Base-by-base conservation (phyloP, 2,888 invertebrate genomes). In the Cistogaster globosa region DNA sequence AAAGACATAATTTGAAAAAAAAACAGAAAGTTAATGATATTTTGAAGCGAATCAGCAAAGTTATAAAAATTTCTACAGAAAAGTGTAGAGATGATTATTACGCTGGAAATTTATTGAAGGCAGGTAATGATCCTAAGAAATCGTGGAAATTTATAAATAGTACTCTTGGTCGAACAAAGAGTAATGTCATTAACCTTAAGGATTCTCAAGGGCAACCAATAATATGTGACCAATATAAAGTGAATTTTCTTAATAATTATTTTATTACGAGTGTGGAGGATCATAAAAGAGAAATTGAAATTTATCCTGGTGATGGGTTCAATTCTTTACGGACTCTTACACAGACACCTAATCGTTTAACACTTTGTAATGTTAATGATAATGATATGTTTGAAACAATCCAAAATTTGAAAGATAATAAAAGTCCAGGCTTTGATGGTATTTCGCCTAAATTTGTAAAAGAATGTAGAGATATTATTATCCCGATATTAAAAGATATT, bases 171-270 rank as follows among this genome's bases (percentile, higher is more conserved):
- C 38, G 75, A 22, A 32, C 36, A 55, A 74, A 63, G 45, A 16
- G 45, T 45, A 63, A 53, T 36, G 74, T 4, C 36, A 51, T 4
- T 60, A 18, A 60, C 16, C 16, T 38, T 38, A 38, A 38, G 38
- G 38, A 38, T 38, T 38, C 38, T 38, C 38, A 38, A 38, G 38
- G 38, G 7, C 38, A 38, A 38, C 38, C 38, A 38, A 38, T 38
- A 38, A 11, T 6, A 38, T 38, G 36, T 32, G 60, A 74, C 8
- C 38, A 38, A 55, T 20, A 8, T 22, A 74, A 63, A 53, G 55
- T 11, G 12, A 22, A 74, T 74, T 60, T 26, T 6, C 22, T 72
- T 16, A 72, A 58, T n/a, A 36, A 60, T 11, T 72, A 72, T 48
- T 72, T 60, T 57, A 38, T 69, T n/a, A 57, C 38, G n/a, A 26